Percentiles rank a stretch among this genome's conserved stretches.
These are phyloP conservation scores for Camponotus floridanus DNA, from an alignment of 1,140 invertebrate species.

Conservation along the genomic window DNA sequence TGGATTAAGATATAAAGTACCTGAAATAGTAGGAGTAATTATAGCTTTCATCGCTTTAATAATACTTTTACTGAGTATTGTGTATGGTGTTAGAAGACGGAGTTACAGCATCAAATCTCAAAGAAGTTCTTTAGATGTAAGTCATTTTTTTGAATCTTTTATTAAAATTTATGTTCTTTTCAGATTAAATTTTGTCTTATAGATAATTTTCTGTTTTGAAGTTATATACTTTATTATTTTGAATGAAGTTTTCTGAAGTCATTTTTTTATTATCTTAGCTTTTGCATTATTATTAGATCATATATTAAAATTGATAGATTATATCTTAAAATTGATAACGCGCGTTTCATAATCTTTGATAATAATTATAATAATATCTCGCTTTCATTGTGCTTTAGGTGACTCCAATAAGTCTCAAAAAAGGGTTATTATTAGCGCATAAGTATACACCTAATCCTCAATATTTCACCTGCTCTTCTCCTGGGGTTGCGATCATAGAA, in stretches of 20 bases:
- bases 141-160: conserved; percentile 14
- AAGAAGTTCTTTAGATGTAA: conserved; percentile 68
- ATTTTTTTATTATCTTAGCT: conserved; percentile 31
- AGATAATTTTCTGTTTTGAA: too few species aligned
- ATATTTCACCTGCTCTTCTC: conserved; percentile 88
- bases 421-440: conserved; percentile 89
- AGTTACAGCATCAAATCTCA: conserved; percentile 73
- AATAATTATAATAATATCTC: conserved; percentile 41
- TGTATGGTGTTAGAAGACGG: conserved; percentile 77
- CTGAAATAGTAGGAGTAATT: conserved; percentile 81
- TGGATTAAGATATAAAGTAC: conserved; percentile 76
- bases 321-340: not conserved
- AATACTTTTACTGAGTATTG: conserved; percentile 75
- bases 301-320: not conserved
- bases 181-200: too few species aligned
- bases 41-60: conserved; percentile 79
- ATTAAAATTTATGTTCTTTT: not conserved
- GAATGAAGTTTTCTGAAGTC: not conserved
- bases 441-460: conserved; percentile 92
- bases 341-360: not conserved
- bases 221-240: not conserved
- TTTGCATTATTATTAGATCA: not conserved
- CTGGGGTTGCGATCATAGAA: conserved; percentile 88
- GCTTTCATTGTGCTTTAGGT: conserved; percentile 74
- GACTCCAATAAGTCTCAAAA: conserved; percentile 87